These are phyloP conservation scores for Torymus auratus DNA, from an alignment of 2,888 invertebrate species.

Conservation along the genomic window DNA sequence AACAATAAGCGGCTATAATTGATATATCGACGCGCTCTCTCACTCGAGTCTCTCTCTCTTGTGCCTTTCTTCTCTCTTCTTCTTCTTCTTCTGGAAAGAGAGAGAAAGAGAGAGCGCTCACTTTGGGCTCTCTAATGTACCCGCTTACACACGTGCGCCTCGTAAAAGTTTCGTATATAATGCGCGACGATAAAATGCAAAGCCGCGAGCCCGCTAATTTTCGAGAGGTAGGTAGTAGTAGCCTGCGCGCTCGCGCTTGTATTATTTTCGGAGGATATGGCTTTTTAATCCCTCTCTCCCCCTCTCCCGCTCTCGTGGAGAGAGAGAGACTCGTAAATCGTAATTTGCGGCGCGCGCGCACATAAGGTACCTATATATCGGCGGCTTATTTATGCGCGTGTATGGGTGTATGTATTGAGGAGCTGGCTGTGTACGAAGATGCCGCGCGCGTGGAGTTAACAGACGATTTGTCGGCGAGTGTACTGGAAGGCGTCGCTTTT, in stretches of 20 bases:
- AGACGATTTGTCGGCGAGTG: slow-evolving; percentile 29
- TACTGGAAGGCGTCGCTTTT: neutral
- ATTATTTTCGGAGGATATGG: slow-evolving; percentile 54
- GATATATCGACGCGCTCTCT: slow-evolving; percentile 61
- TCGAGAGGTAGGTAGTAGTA: slow-evolving; percentile 1
- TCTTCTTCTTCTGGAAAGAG: neutral
- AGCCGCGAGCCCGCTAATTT: slow-evolving; percentile 44
- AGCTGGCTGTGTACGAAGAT: neutral
- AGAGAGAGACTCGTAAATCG: slow-evolving; percentile 51
- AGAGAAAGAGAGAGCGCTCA: neutral
- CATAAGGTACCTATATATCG: neutral
- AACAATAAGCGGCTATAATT: slow-evolving; percentile 68
- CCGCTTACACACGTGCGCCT: slow-evolving; percentile 36
- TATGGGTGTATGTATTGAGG: neutral
- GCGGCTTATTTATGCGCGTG: slow-evolving; percentile 22
- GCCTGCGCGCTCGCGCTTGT: slow-evolving; percentile 1
- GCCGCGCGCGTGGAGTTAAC: slow-evolving; percentile 15
- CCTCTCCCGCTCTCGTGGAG: neutral
- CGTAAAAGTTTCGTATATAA: slow-evolving; percentile 53
- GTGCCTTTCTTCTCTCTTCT: neutral
- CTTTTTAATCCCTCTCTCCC: slow-evolving; percentile 52
- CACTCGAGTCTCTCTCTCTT: slow-evolving; percentile 8
- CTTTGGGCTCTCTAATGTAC: slow-evolving; percentile 34
- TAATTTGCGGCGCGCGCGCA: slow-evolving; percentile 45
- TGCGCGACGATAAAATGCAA: slow-evolving; percentile 57